Percentiles rank a stretch among this genome's conserved stretches.
Conservation (phyloP, 2,888 invertebrate genomes). For the Phengaris alcon region DNA sequence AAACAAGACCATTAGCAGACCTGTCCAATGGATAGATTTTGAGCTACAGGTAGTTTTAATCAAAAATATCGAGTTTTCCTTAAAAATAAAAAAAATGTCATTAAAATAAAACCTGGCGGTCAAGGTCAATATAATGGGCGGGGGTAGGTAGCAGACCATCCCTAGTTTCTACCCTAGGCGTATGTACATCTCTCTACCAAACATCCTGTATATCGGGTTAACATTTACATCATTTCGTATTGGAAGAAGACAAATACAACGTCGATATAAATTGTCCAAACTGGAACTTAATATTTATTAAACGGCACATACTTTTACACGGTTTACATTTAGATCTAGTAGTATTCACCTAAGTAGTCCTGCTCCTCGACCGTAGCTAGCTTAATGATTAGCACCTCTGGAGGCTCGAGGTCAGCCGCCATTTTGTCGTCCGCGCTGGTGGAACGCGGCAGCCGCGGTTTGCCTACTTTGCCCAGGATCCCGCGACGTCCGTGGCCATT, state of each 20-base stretch:
- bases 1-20: too few species aligned
- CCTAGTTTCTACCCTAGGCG: too few species aligned
- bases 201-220: too few species aligned
- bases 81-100: too few species aligned
- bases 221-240: neutral
- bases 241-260: neutral
- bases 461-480: conserved; percentile 63
- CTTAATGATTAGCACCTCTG: conserved; percentile 68
- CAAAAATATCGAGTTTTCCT: too few species aligned
- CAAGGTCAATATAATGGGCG: too few species aligned
- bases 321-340: neutral
- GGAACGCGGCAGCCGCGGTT: conserved; percentile 60
- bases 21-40: too few species aligned
- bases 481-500: conserved; percentile 58
- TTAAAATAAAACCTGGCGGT: too few species aligned
- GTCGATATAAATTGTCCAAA: neutral
- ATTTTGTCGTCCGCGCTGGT: conserved; percentile 46
- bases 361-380: conserved; percentile 63
- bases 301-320: neutral
- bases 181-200: too few species aligned
- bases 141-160: too few species aligned
- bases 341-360: conserved; percentile 67
- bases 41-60: too few species aligned
- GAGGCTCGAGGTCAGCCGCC: conserved; percentile 48
- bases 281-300: neutral